A percentile compares a stretch with the other conserved stretches of the same genome.
Conservation (phyloP, 2,113 vertebrate genomes). For the Eulacestoma nigropectus region DNA sequence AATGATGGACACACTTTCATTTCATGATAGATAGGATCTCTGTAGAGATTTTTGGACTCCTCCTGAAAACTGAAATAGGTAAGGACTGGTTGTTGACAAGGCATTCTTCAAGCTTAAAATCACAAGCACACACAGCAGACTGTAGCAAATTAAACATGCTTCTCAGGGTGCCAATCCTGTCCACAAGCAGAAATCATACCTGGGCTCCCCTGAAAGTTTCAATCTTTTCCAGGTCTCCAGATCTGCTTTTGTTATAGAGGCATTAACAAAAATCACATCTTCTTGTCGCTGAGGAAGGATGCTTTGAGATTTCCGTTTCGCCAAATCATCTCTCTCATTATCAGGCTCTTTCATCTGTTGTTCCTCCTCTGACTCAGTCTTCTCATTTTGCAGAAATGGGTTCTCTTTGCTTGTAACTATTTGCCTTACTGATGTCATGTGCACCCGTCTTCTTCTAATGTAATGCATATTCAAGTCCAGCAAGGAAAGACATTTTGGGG, state of each 20-base stretch:
- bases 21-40: not conserved
- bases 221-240: conserved; percentile 90
- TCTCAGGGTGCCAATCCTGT: not conserved
- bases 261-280: conserved; percentile 66
- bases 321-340: conserved; percentile 81
- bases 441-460: conserved; percentile 64
- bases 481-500: conserved; percentile 29
- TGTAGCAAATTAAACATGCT: not conserved
- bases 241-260: conserved; percentile 85
- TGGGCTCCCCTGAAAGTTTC: conserved; percentile 82
- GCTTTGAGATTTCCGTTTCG: conserved; percentile 70
- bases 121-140: not conserved
- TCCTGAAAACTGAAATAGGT: not conserved
- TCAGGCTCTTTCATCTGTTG: conserved; percentile 66
- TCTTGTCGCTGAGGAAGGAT: conserved; percentile 67
- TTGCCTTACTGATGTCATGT: conserved; percentile 42
- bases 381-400: conserved; percentile 57
- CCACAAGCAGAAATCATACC: conserved; percentile 72
- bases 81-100: not conserved
- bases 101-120: conserved; percentile 10
- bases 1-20: not conserved
- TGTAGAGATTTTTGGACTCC: not conserved
- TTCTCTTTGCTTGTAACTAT: conserved; percentile 55
- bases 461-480: conserved; percentile 48
- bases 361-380: conserved; percentile 36